Evolutionary conservation across 1,140 invertebrate species (phyloP), one percentile per base, ranked within the genome.

Genomic region (roundworm (Caenorhabditis elegans)): DNA sequence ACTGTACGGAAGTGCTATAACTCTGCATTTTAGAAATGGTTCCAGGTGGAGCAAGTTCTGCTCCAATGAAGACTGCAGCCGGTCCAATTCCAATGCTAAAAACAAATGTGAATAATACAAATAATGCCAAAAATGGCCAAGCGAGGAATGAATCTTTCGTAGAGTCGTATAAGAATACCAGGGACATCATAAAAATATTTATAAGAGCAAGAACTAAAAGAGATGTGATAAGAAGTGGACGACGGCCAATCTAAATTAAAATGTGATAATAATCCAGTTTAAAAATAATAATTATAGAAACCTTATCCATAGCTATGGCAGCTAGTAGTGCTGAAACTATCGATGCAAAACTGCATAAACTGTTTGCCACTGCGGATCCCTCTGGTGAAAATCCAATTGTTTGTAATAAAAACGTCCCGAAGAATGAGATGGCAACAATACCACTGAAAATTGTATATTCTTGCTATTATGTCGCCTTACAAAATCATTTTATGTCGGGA

Each of bases 21-120:
- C 76, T 34, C 48, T 84, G 83, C 28, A 84, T 55, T 39, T 76
- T 84, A 3, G 82, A 26, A 82, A 78, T 70, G 1, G 76, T 51
- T 0, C 28, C 34, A 6, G 36, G 47, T 28, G 80, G 46, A 2
- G 83, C 78, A 1, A 84, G 34, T 34, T 84, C 80, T 1, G 83
- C 82, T 22, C 83, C 78, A 36, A 84, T 70, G 17, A 83, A 82
- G 34, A 84, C 86, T 22, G 83, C 80, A 1, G 79, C 49, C 1
- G 83, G 83, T 3, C 83, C 83, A n/a, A 83, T 79, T 34, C 83
- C 83, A 36, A 78, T 77, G 43, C 79, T 83, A 76, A 82, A 84
- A 11, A 81, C 70, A 76, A 84, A 84, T 17, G 85, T 55, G 65
- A 84, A 84, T 4, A 83, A n/a, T 2, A 84, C 31, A 36, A 84